Conservation (phyloP, 2,888 invertebrate species). For the Orthosia incerta region DNA sequence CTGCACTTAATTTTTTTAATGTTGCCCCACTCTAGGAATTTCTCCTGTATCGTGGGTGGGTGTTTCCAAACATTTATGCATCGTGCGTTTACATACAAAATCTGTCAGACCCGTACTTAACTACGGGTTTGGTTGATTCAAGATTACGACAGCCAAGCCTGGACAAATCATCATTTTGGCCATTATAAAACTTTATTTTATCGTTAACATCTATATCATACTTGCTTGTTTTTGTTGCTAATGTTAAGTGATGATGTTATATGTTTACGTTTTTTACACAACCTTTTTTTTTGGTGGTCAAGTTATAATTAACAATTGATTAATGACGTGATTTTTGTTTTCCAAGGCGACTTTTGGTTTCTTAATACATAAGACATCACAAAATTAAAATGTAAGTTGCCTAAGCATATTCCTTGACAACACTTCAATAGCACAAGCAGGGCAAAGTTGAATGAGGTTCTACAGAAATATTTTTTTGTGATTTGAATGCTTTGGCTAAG, state of each 20-base stretch:
- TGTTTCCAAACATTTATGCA: no score
- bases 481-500: neutral
- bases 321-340: constrained; percentile 9
- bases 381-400: neutral
- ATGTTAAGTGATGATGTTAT: neutral
- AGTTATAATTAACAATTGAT: neutral
- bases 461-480: no score
- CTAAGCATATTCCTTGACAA: neutral
- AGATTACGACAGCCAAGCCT: no score
- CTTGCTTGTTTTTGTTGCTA: constrained; percentile 17
- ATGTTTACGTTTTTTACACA: neutral
- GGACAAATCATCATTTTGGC: no score
- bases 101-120: no score
- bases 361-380: neutral
- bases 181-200: no score
- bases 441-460: neutral
- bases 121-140: neutral
- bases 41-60: no score
- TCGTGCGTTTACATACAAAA: no score
- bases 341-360: neutral
- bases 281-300: neutral
- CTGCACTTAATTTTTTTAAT: neutral
- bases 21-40: no score
- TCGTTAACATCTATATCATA: neutral
- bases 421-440: neutral